Evolutionary conservation across 2,888 invertebrate species (phyloP).

Genomic region (Leucozona laternaria): DNA sequence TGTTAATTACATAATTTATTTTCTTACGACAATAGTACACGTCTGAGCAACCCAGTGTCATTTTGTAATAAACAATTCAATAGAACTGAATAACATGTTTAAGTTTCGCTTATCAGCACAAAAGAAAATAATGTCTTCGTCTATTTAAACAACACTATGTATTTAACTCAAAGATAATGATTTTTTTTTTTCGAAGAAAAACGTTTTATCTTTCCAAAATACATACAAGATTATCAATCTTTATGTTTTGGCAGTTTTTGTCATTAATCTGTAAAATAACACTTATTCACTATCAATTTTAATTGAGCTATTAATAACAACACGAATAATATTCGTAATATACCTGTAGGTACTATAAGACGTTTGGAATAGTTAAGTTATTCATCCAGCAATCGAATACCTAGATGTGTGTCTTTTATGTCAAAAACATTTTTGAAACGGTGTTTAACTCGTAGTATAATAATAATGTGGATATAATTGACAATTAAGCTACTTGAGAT

Average conservation of each 20-base stretch:
- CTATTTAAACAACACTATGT: background rate
- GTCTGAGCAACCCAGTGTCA: background rate
- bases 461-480: slow-evolving; percentile 38
- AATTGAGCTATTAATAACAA: slow-evolving; percentile 13
- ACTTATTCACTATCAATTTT: slow-evolving; percentile 8
- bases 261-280: slow-evolving; percentile 23
- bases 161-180: slow-evolving; percentile 7
- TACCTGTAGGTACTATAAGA: too few species aligned
- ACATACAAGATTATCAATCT: slow-evolving; percentile 28
- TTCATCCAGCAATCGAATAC: background rate
- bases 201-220: slow-evolving; percentile 12
- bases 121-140: background rate
- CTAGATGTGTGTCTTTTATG: background rate
- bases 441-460: background rate
- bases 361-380: background rate
- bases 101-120: slow-evolving; percentile 6
- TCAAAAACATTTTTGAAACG: slow-evolving; percentile 10
- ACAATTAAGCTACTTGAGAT: slow-evolving; percentile 34
- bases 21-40: background rate
- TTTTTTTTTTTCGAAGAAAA: background rate
- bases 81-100: background rate
- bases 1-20: slow-evolving; percentile 14
- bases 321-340: too few species aligned
- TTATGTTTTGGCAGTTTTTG: slow-evolving; percentile 8
- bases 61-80: background rate